Conservation (phyloP, 2,888 invertebrate species). For the Antheraea yamamai region DNA sequence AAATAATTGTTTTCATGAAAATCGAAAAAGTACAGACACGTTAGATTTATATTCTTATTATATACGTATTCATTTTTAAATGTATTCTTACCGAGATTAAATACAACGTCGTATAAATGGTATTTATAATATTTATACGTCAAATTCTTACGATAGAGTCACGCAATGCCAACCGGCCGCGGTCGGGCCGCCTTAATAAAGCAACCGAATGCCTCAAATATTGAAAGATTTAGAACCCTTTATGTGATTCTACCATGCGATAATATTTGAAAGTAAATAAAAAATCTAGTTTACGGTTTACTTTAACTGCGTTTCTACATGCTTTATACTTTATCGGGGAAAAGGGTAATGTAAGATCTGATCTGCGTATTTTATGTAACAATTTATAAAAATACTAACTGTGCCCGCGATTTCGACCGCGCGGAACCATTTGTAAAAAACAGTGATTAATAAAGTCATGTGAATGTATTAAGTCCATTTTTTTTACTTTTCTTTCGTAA, state of each 20-base stretch:
- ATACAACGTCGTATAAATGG: not conserved
- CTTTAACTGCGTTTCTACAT: slow-evolving; percentile 9
- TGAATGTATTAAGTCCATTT: no score
- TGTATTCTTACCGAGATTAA: slow-evolving; percentile 1
- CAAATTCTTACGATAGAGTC: slow-evolving; percentile 16
- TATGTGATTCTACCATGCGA: slow-evolving; percentile 34
- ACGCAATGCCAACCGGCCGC: slow-evolving; percentile 21
- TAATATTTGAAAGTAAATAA: slow-evolving; percentile 19
- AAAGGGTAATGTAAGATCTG: not conserved
- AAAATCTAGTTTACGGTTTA: slow-evolving; percentile 3
- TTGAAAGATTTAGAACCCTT: slow-evolving; percentile 30
- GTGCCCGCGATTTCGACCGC: no score
- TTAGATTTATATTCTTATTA: no score
- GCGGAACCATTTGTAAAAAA: no score
- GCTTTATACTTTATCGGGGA: not conserved
- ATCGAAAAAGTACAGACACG: no score
- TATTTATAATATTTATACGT: slow-evolving; percentile 6
- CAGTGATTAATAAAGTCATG: no score
- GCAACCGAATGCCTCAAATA: slow-evolving; percentile 27
- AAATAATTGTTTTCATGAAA: no score
- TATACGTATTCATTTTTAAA: not conserved
- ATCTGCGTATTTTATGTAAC: not conserved
- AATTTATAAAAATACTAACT: not conserved
- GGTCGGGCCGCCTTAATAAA: slow-evolving; percentile 24
- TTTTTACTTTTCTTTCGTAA: no score